Conservation (phyloP, 2,797 vertebrate genomes). For the Manis crassicaudata region DNA sequence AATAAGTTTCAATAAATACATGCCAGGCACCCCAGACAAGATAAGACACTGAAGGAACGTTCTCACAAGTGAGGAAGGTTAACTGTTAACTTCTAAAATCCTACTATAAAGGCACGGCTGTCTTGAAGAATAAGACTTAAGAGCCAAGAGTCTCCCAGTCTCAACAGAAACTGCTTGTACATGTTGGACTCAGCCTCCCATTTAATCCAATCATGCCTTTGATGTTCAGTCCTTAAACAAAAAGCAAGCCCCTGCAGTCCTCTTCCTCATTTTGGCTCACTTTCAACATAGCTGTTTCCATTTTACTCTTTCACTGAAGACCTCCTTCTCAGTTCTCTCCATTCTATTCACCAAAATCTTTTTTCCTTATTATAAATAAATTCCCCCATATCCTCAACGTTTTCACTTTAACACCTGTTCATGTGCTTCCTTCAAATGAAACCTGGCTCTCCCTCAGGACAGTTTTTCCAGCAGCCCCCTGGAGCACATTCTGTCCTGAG, state of each 20-base stretch:
- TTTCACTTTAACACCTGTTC: neutral
- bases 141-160: neutral
- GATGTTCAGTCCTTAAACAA: constrained; percentile 23
- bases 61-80: neutral
- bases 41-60: neutral
- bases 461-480: neutral
- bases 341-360: neutral
- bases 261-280: constrained; percentile 1
- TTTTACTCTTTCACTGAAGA: neutral
- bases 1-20: constrained; percentile 23
- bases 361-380: neutral
- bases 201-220: neutral
- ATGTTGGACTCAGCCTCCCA: neutral
- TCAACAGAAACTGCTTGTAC: neutral
- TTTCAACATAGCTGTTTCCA: neutral
- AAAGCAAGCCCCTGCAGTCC: neutral
- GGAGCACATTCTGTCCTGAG: neutral
- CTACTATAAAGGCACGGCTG: neutral
- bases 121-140: neutral
- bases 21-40: neutral
- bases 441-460: neutral
- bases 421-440: neutral
- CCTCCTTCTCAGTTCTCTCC: neutral
- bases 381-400: neutral
- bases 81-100: constrained; percentile 23